Evolutionary conservation across 2,797 vertebrate species (phyloP), one percentile per base, ranked within the genome.

Genomic region (Hippocampus kuda): DNA sequence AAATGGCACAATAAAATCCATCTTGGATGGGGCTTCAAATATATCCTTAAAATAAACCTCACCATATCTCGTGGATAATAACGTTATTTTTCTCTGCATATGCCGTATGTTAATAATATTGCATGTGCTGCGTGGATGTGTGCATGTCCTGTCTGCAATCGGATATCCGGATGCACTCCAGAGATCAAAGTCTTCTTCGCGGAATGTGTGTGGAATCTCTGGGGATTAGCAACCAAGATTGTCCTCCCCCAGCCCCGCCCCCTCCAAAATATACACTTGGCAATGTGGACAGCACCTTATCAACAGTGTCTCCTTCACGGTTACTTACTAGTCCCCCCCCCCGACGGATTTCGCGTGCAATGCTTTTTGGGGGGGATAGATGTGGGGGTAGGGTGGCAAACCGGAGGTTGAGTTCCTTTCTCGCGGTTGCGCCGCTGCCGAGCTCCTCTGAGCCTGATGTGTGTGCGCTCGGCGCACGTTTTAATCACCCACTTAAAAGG

Each of bases 141-240:
- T 22, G 48, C 51, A 16, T 66, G 48, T 67, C 22, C 38, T 76
- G 86, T 86, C 77, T 87, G 84, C 77, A 84, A 83, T 87, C 68
- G 85, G 83, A 83, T 87, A 83, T 87, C 83, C 72, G 73, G 86
- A 90, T 88, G 87, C 84, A 82, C 88, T 88, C 84, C 68, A 79
- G 80, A 90, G 90, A 92, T 91, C 88, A 91, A 91, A 92, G 88
- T 81, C 80, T 83, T 86, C 80, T 77, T 75, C 68, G 79, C 26
- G 83, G 86, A 91, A 91, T 90, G 87, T 81, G 86, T 80, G 80
- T 79, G 71, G 83, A 83, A 91, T 88, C 86, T 86, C 82, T 24
- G 54, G 79, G 89, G 88, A 90, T 91, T 90, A 90, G 87, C 85
- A 83, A 76, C 84, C 86, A 84, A 88, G 86, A 87, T 87, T 84